These are phyloP conservation scores for Geodia barretti DNA, from an alignment of 37 sponge, comb jelly and placozoan species.

Conservation along the genomic window DNA sequence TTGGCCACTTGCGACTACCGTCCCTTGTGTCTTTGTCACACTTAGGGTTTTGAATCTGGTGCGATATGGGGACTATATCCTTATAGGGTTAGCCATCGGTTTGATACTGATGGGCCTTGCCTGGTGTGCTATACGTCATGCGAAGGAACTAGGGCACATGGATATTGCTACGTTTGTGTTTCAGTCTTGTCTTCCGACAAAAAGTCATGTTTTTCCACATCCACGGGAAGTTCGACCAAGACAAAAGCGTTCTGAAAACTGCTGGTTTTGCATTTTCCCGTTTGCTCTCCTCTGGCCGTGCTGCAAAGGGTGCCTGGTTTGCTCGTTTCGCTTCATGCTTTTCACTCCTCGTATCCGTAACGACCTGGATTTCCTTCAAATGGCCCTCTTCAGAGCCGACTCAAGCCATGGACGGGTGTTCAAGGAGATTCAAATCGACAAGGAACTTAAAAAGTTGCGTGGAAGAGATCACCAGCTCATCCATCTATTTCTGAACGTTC, in stretches of 20 bases:
- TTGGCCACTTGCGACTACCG: conserved; percentile 2
- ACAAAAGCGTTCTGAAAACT: background rate
- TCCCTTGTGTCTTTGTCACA: conserved; percentile 12
- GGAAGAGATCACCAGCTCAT: conserved; percentile 31
- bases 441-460: conserved; percentile 3
- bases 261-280: background rate
- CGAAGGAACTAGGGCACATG: conserved; percentile 12
- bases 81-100: background rate
- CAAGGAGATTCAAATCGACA: conserved; percentile 29
- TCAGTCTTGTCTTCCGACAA: conserved; percentile 9
- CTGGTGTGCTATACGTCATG: conserved; percentile 26
- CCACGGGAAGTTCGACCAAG: background rate
- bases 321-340: background rate
- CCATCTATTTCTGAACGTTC: conserved; percentile 21
- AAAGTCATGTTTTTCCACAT: background rate
- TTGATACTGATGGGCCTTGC: conserved; percentile 5
- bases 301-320: background rate
- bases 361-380: conserved; percentile 42
- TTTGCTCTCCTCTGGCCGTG: background rate
- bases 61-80: conserved; percentile 24
- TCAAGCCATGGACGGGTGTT: conserved; percentile 51
- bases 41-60: conserved; percentile 6
- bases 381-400: conserved; percentile 24
- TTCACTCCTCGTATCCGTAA: conserved; percentile 34
- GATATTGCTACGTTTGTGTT: background rate